A percentile compares a stretch with the other conserved stretches of the same genome.
Evolutionary conservation across 2,113 vertebrate genomes (phyloP).

Genomic region (Isichthys henryi): DNA sequence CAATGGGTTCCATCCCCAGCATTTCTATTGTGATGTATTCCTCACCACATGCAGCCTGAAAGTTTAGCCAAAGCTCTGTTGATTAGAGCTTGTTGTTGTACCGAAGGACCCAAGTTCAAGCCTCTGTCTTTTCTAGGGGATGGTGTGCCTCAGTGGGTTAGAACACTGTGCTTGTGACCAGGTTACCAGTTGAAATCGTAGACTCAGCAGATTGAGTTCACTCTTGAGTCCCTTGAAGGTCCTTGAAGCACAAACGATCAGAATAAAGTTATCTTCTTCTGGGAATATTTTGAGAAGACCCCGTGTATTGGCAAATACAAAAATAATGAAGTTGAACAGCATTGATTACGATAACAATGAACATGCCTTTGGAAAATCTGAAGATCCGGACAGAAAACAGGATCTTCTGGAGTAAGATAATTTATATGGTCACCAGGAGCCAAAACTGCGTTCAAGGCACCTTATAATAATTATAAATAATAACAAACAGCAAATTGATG

Average conservation of each 20-base stretch:
- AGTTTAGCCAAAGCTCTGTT: background rate
- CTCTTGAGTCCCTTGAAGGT: background rate
- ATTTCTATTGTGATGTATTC: background rate
- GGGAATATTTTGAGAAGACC: background rate
- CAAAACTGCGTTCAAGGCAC: background rate
- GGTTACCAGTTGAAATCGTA: background rate
- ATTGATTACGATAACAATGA: background rate
- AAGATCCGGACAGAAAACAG: background rate
- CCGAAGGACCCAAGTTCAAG: background rate
- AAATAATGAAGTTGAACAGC: background rate
- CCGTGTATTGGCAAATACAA: background rate
- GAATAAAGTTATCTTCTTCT: background rate
- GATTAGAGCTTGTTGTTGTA: background rate
- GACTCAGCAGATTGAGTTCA: background rate
- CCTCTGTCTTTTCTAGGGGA: background rate
- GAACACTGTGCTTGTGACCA: background rate
- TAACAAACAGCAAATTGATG: background rate
- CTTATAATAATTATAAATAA: background rate
- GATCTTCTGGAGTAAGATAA: background rate
- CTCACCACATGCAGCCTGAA: background rate
- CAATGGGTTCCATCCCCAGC: background rate
- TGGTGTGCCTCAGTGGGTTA: background rate
- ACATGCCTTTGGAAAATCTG: background rate
- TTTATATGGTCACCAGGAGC: background rate
- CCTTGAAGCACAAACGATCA: background rate